phyloP scores from a whole-genome alignment of 2,888 invertebrate species.

The Lasioglossum vierecki region DNA sequence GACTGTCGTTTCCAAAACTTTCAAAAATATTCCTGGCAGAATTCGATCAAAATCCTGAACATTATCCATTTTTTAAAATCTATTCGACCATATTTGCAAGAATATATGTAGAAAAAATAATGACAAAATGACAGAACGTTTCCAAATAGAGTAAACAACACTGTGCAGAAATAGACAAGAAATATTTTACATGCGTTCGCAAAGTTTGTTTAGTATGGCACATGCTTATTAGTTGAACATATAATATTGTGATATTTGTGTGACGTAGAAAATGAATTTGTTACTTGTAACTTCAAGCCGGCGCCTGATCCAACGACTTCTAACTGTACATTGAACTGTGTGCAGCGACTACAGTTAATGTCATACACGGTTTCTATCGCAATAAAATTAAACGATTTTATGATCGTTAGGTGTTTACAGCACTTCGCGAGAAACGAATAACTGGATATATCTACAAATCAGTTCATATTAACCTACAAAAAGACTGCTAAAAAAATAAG shows the following conservation, averaged over 20 bases:
- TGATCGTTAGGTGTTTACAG: neutral
- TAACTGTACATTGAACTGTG: neutral
- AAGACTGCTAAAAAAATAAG: neutral
- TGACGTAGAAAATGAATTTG: neutral
- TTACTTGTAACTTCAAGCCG: neutral
- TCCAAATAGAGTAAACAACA: too few relatives aligned
- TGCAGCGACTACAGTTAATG: constrained; percentile 24
- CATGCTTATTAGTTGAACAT: neutral
- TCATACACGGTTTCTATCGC: constrained; percentile 16
- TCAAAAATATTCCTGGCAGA: neutral
- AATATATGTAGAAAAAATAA: too few relatives aligned
- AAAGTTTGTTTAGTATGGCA: neutral
- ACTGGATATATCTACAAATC: neutral
- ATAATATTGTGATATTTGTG: neutral
- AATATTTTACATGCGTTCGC: neutral
- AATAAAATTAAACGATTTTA: constrained; percentile 20
- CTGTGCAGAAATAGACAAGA: neutral
- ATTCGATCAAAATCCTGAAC: neutral
- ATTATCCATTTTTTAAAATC: too few relatives aligned
- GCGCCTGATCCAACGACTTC: constrained; percentile 11
- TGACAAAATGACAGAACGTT: too few relatives aligned
- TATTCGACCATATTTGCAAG: neutral
- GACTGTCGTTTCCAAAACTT: neutral
- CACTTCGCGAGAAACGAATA: neutral
- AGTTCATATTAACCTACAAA: neutral